These are phyloP conservation scores for Drosophila picticornis DNA, from an alignment of 2,888 invertebrate species.

Conservation along the genomic window DNA sequence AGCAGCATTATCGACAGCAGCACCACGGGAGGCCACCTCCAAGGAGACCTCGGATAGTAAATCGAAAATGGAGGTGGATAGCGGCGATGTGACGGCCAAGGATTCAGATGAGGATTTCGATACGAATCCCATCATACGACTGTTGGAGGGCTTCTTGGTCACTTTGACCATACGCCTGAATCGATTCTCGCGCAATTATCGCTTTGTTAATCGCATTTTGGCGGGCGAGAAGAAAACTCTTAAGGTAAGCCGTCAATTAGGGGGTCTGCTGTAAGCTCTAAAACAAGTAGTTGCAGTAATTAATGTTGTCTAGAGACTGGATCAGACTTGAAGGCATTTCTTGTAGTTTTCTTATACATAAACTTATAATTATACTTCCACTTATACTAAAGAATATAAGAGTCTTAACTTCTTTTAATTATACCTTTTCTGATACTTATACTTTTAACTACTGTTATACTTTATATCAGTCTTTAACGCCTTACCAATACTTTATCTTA, in stretches of 20 bases:
- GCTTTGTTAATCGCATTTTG: conserved; percentile 96
- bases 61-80: conserved; percentile 77
- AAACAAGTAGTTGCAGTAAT: not conserved
- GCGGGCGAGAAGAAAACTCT: conserved; percentile 94
- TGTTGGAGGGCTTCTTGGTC: conserved; percentile 87
- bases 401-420: not conserved
- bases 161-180: conserved; percentile 94
- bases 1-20: conserved; percentile 37
- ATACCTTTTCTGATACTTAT: not conserved
- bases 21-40: conserved; percentile 50
- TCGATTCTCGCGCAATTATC: conserved; percentile 95
- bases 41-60: conserved; percentile 75
- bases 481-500: not conserved
- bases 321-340: not conserved
- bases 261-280: not conserved
- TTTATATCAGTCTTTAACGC: not conserved
- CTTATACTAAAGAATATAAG: not conserved
- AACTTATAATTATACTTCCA: not conserved
- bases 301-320: not conserved
- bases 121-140: conserved; percentile 81
- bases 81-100: conserved; percentile 79
- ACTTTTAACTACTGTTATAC: conserved; percentile 1
- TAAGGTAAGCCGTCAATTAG: conserved; percentile 88
- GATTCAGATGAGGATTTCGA: conserved; percentile 81
- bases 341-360: not conserved